Evolutionary conservation across 1,140 invertebrate genomes (phyloP).

Genomic region (Temnothorax nylanderi): DNA sequence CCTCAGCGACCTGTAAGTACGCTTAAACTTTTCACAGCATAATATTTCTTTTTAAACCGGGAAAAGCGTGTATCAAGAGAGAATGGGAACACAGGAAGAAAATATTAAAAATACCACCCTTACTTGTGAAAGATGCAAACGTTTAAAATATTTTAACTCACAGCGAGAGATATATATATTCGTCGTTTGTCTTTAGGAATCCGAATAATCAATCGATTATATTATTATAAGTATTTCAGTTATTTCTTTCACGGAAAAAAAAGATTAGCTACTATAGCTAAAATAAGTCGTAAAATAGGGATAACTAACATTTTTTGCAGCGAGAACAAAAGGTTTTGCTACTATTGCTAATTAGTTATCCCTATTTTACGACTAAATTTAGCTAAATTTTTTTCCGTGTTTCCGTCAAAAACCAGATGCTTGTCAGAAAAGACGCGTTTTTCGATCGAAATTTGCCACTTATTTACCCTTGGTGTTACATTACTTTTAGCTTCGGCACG

Average conservation of each 20-base stretch:
- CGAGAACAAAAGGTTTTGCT: no score
- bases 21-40: constrained; percentile 52
- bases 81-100: neutral
- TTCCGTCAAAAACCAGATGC: neutral
- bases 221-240: no score
- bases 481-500: neutral
- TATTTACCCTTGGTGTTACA: neutral
- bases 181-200: neutral
- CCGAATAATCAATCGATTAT: neutral
- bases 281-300: no score
- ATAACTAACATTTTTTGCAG: no score
- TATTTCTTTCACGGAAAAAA: no score
- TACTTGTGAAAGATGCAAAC: neutral
- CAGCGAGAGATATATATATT: neutral
- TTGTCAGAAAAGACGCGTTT: neutral
- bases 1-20: constrained; percentile 46
- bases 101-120: constrained; percentile 24
- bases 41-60: constrained; percentile 44
- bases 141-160: neutral
- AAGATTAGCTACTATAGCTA: no score
- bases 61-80: neutral
- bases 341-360: no score
- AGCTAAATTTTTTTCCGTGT: no score
- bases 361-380: no score
- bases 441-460: neutral